Evolutionary conservation across 2,797 vertebrate genomes (phyloP).

Genomic region (Aldrovandia affinis): DNA sequence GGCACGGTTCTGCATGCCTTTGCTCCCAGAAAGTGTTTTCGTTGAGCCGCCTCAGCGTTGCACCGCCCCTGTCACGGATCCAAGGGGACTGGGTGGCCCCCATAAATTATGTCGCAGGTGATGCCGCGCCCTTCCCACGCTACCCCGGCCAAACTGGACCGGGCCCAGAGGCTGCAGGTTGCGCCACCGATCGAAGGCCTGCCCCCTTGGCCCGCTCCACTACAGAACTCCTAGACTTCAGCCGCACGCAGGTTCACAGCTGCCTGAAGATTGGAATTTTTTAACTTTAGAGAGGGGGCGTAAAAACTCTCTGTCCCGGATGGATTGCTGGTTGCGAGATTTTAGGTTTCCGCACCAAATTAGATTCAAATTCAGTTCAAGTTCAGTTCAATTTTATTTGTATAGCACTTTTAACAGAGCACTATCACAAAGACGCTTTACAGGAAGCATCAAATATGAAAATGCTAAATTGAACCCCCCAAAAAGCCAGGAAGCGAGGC

Average conservation of each 20-base stretch:
- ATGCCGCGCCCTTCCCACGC: background rate
- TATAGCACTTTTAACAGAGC: no score
- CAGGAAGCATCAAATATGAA: no score
- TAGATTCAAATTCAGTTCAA: no score
- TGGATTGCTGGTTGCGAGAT: no score
- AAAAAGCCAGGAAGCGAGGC: no score
- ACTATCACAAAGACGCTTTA: no score
- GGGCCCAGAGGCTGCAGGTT: constrained; percentile 21
- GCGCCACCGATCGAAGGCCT: background rate
- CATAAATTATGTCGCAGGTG: constrained; percentile 16
- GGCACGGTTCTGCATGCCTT: background rate
- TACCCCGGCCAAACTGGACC: constrained; percentile 22
- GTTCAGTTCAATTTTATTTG: no score
- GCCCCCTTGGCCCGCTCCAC: background rate
- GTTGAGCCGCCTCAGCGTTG: background rate
- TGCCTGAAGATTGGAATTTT: background rate
- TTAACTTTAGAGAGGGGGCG: no score
- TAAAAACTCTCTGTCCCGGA: no score
- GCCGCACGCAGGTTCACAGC: background rate
- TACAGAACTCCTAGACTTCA: background rate
- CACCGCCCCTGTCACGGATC: constrained; percentile 5
- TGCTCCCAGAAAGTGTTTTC: constrained; percentile 14
- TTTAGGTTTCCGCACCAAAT: no score
- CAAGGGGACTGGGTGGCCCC: constrained; percentile 25
- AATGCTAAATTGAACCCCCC: no score